phyloP scores from a whole-genome alignment of 2,113 vertebrate genomes.

The Pelvicachromis taeniatus region DNA sequence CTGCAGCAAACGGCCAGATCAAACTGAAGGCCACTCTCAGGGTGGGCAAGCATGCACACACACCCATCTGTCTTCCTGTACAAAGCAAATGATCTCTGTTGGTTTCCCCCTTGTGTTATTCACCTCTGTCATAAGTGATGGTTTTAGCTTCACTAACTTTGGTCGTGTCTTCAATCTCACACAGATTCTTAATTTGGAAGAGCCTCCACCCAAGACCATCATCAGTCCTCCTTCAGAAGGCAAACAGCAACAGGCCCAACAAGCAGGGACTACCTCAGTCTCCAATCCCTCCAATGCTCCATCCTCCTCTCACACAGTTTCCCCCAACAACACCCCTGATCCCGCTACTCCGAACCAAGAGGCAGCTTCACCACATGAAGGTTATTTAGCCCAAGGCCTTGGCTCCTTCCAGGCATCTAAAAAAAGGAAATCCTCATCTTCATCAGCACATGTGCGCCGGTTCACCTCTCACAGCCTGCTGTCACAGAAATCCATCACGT shows the following conservation, averaged over 20 bases:
- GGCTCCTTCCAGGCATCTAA: not conserved
- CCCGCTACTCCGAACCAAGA: not conserved
- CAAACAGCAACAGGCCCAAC: not conserved
- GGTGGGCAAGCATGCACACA: conserved; percentile 59
- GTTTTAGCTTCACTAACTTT: not conserved
- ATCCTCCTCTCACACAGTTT: not conserved
- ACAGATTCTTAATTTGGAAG: conserved; percentile 82
- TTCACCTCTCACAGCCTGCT: conserved; percentile 80
- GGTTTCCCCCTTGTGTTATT: not conserved
- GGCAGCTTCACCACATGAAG: not conserved
- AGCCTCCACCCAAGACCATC: conserved; percentile 69
- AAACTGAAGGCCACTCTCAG: conserved; percentile 88
- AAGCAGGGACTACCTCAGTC: not conserved
- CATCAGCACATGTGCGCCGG: not conserved
- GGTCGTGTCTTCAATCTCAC: not conserved
- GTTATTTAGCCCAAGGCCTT: not conserved
- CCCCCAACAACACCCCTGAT: not conserved
- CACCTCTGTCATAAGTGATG: not conserved
- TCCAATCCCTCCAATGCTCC: not conserved
- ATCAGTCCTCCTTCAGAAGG: not conserved
- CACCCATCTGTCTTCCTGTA: not conserved
- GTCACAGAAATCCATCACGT: conserved; percentile 84
- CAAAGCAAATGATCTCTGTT: not conserved
- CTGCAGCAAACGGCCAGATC: conserved; percentile 85
- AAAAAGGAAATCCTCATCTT: not conserved